These are phyloP conservation scores for Tinea semifulvella DNA, from an alignment of 2,888 invertebrate species.

Conservation along the genomic window DNA sequence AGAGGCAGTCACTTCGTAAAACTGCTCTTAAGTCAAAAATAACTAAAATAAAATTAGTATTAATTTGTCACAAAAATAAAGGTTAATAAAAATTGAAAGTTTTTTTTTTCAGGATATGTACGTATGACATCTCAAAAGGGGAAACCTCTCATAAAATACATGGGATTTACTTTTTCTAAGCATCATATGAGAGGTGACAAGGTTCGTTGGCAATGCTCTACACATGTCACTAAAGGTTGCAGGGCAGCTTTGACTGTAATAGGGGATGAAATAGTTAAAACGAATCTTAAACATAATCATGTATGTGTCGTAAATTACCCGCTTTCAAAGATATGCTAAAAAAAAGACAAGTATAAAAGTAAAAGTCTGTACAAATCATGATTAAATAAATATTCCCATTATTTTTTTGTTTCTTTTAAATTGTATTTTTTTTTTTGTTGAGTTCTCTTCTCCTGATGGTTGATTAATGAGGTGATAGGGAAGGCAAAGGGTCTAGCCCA, in stretches of 20 bases:
- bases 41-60: too few species aligned
- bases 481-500: too few species aligned
- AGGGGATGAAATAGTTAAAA: conserved; percentile 31
- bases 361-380: not conserved
- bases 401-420: too few species aligned
- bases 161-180: conserved; percentile 6
- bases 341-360: not conserved
- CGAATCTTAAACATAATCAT: conserved; percentile 25
- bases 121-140: conserved; percentile 6
- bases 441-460: too few species aligned
- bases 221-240: conserved; percentile 27
- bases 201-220: conserved; percentile 26
- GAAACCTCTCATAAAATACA: not conserved
- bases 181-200: conserved; percentile 15
- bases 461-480: too few species aligned
- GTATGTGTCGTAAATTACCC: too few species aligned
- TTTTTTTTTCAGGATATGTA: not conserved
- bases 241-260: conserved; percentile 37
- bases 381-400: too few species aligned
- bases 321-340: too few species aligned
- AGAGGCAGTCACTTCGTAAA: too few species aligned
- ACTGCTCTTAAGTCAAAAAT: too few species aligned
- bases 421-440: too few species aligned
- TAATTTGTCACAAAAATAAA: conserved; percentile 5
- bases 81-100: too few species aligned